phyloP scores from a whole-genome alignment of 1,140 invertebrate species.

The Anadara kagoshimensis region DNA sequence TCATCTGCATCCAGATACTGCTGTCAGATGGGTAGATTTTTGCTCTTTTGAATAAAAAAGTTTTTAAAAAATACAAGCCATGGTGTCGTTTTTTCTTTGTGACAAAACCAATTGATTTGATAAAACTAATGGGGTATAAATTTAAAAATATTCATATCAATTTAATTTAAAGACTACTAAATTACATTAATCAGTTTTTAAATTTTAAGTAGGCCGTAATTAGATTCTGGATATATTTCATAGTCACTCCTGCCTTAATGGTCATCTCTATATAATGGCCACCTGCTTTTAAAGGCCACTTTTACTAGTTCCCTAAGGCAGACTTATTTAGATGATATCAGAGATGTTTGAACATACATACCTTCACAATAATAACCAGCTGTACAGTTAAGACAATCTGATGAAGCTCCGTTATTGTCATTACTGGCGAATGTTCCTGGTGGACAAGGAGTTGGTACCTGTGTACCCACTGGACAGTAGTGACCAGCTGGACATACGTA shows the following conservation, averaged over 20 bases:
- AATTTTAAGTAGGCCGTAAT: no score
- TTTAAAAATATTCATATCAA: no score
- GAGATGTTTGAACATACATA: conserved; percentile 14
- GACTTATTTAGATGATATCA: background rate
- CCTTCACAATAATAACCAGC: conserved; percentile 68
- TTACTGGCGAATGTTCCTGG: conserved; percentile 63
- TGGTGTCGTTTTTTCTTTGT: background rate
- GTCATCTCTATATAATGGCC: no score
- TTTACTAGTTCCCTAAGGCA: no score
- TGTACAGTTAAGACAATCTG: conserved; percentile 68
- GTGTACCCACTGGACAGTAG: conserved; percentile 65
- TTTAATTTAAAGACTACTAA: no score
- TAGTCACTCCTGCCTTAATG: no score
- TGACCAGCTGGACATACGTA: conserved; percentile 63
- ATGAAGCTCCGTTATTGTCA: conserved; percentile 42
- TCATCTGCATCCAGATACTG: background rate
- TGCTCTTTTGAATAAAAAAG: no score
- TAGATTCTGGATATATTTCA: no score
- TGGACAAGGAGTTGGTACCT: conserved; percentile 59
- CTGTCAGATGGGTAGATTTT: no score
- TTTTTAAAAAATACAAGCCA: background rate
- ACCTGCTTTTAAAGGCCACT: no score
- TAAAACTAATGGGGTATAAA: no score
- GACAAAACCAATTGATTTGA: background rate
- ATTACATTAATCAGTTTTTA: no score